phyloP scores from a whole-genome alignment of 2,888 invertebrate genomes.

The Caenorhabditis sp. region DNA sequence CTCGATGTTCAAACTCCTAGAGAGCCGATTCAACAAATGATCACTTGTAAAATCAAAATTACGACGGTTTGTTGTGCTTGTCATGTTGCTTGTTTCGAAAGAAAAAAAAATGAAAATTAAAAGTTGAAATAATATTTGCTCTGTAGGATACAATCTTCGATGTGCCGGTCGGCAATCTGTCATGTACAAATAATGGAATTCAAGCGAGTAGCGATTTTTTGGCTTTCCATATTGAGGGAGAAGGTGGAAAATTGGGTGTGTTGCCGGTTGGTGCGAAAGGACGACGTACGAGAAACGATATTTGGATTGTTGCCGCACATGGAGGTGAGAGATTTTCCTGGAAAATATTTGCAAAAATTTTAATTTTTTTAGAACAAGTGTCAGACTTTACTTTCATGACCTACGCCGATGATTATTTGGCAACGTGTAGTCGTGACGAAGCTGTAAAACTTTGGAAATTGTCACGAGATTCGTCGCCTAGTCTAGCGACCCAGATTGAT shows the following conservation, averaged over 20 bases:
- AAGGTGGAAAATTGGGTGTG: constrained; percentile 88
- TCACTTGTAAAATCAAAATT: constrained; percentile 34
- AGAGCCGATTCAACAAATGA: neutral
- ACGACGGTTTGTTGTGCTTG: constrained; percentile 34
- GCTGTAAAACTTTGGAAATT: constrained; percentile 75
- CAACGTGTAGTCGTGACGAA: constrained; percentile 79
- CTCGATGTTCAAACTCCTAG: no score
- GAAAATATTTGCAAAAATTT: neutral
- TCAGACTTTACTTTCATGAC: constrained; percentile 95
- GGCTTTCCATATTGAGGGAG: constrained; percentile 93
- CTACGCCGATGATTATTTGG: constrained; percentile 88
- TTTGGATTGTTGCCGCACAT: constrained; percentile 72
- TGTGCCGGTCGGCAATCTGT: constrained; percentile 88
- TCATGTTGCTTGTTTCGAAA: neutral
- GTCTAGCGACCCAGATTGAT: constrained; percentile 40
- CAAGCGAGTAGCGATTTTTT: constrained; percentile 89
- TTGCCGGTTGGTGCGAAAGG: constrained; percentile 87
- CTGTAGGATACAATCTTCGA: constrained; percentile 80
- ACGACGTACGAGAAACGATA: constrained; percentile 80
- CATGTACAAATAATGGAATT: constrained; percentile 93
- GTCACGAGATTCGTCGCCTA: constrained; percentile 74
- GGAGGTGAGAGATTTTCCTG: constrained; percentile 9
- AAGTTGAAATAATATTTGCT: neutral
- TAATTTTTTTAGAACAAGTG: constrained; percentile 84
- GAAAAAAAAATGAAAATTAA: neutral